phyloP scores from a whole-genome alignment of 2,113 vertebrate genomes.

The Antechinus flavipes region DNA sequence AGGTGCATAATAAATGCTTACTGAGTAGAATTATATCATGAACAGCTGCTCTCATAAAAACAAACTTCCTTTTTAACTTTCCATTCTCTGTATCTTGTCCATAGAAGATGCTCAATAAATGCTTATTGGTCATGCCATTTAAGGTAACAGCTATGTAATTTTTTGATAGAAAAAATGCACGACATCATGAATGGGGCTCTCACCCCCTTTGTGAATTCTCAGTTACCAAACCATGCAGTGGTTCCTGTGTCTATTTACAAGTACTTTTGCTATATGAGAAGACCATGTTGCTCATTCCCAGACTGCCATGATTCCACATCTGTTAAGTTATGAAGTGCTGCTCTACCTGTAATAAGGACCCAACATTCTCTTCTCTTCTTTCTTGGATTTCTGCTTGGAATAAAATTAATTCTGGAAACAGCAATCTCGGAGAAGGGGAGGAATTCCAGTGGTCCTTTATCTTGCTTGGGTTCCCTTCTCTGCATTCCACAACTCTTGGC shows the following conservation, averaged over 20 bases:
- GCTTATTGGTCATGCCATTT: not conserved
- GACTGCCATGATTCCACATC: conserved; percentile 7
- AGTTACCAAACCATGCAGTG: conserved; percentile 21
- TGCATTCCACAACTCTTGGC: conserved; percentile 7
- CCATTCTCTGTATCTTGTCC: not conserved
- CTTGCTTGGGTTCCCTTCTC: not conserved
- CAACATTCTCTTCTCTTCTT: conserved; percentile 38
- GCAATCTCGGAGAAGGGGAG: conserved; percentile 18
- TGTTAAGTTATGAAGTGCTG: conserved; percentile 57
- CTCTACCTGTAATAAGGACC: conserved; percentile 43
- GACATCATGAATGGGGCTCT: conserved; percentile 13
- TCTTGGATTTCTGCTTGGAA: conserved; percentile 44
- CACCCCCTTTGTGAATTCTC: conserved; percentile 27
- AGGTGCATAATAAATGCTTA: not conserved
- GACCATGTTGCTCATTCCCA: conserved; percentile 40
- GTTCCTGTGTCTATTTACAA: not conserved
- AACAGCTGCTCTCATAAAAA: not conserved
- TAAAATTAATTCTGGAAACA: conserved; percentile 58
- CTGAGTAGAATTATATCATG: not conserved
- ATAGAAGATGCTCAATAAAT: not conserved
- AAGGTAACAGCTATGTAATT: not conserved
- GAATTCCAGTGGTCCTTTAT: conserved; percentile 23
- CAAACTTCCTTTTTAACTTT: not conserved
- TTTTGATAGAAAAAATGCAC: conserved; percentile 8
- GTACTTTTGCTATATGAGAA: conserved; percentile 33